A percentile compares a stretch with the other conserved stretches of the same genome.
These are phyloP conservation scores for Zhuqinia jingwanae DNA, from an alignment of 2,888 invertebrate species.

Conservation along the genomic window DNA sequence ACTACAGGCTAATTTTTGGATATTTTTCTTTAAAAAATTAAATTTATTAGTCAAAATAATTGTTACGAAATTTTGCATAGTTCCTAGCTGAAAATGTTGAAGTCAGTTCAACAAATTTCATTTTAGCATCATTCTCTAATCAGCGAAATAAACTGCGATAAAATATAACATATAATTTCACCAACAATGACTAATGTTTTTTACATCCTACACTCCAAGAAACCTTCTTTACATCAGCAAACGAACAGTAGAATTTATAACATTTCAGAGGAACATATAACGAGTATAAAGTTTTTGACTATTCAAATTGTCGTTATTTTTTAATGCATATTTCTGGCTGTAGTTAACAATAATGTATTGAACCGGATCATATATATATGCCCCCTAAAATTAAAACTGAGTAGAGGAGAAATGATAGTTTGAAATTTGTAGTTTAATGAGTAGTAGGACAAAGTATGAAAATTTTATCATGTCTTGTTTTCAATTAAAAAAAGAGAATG, in stretches of 20 bases:
- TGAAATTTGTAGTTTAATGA: too few relatives aligned
- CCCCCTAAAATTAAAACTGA: neutral
- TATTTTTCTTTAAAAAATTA: neutral
- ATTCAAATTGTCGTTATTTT: conserved; percentile 24
- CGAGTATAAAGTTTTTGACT: conserved; percentile 12
- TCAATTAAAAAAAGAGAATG: neutral
- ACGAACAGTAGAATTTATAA: neutral
- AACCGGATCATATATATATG: conserved; percentile 2
- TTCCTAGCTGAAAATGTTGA: too few relatives aligned
- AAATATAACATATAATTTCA: neutral
- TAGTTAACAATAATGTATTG: neutral
- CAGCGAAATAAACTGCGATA: neutral
- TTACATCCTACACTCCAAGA: too few relatives aligned
- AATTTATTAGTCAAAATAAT: too few relatives aligned
- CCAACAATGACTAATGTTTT: neutral
- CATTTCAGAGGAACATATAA: neutral
- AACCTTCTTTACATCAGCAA: too few relatives aligned
- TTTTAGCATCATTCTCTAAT: neutral
- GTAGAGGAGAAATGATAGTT: neutral
- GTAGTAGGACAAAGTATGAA: too few relatives aligned
- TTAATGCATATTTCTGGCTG: conserved; percentile 25
- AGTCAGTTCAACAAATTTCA: neutral
- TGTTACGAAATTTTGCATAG: too few relatives aligned
- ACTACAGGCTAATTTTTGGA: conserved; percentile 14
- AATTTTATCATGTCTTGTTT: conserved; percentile 3